Conservation (phyloP, 2,888 invertebrate genomes). For the Beris chalybata region DNA sequence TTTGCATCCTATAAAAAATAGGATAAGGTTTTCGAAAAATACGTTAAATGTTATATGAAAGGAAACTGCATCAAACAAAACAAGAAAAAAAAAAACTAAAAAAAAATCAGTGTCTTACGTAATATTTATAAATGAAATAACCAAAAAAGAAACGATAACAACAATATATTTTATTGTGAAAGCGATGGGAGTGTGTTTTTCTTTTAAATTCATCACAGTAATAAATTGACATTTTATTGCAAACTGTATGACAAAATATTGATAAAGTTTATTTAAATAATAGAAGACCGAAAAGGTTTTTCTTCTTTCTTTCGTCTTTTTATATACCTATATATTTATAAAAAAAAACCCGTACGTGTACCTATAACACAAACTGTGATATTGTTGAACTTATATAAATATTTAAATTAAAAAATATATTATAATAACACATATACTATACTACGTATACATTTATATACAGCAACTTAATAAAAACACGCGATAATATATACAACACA, state of each 20-base stretch:
- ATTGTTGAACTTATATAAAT: constrained; percentile 37
- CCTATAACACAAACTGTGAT: constrained; percentile 40
- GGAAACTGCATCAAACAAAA: too few relatives aligned
- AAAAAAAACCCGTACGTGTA: constrained; percentile 33
- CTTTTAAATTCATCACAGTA: too few relatives aligned
- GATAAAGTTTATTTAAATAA: neutral
- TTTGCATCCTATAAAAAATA: too few relatives aligned
- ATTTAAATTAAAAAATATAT: constrained; percentile 18
- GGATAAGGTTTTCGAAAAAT: too few relatives aligned
- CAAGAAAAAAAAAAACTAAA: too few relatives aligned
- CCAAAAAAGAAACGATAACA: too few relatives aligned
- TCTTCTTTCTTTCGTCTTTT: constrained; percentile 13
- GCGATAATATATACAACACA: constrained; percentile 17
- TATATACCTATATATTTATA: too few relatives aligned
- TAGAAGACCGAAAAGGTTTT: constrained; percentile 12
- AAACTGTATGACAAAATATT: neutral
- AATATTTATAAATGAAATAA: too few relatives aligned
- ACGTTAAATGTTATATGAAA: too few relatives aligned
- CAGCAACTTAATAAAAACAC: constrained; percentile 14
- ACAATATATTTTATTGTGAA: too few relatives aligned
- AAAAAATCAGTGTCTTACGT: too few relatives aligned
- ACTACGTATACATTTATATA: constrained; percentile 6
- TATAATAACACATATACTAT: neutral
- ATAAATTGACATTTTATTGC: neutral
- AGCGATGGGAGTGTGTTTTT: too few relatives aligned